Evolutionary conservation across 2,888 invertebrate species (phyloP), one percentile per base, ranked within the genome.

Genomic region (Plebejus melissa): DNA sequence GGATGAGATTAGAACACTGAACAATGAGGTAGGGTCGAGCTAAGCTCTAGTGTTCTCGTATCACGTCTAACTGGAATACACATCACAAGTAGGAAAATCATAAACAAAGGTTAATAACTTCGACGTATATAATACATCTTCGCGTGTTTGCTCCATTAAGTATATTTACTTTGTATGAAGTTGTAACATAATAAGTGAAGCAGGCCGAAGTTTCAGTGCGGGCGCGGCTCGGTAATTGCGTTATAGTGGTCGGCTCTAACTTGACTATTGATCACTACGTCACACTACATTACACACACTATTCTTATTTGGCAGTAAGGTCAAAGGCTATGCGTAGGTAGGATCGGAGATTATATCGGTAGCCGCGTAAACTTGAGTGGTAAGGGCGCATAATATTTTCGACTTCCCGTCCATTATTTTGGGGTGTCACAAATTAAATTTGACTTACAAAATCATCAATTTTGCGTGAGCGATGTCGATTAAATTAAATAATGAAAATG

Each of bases 191-290:
- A 75, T 70, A 75, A 75, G 57, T 75, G 69, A 41, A 60, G 72
- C 58, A 58, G 65, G 36, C 69, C 28, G 74, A 70, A 74, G 76
- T 72, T 74, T 69, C 57, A 74, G 74, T 70, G 70, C 76, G 86
- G 86, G 84, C 80, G 86, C 83, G 85, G 84, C 83, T 82, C 79
- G 79, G 85, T 90, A 89, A 91, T 90, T 89, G 86, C 86, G 87
- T 89, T 90, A 89, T 87, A 88, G 85, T 80, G 80, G 82, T 83
- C 83, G 85, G 84, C 83, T 85, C 82, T 80, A 82, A 82, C 83
- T 81, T 81, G 77, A 60, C 85, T 89, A 91, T 90, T 89, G 90
- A 90, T 90, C 88, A 88, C 86, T 84, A 87, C 86, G 86, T 88
- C 87, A 87, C 85, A 16, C 28, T 9, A 71, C 11, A 71, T 22